Conservation (phyloP, 2,113 vertebrate species). For the Anseranas semipalmata region DNA sequence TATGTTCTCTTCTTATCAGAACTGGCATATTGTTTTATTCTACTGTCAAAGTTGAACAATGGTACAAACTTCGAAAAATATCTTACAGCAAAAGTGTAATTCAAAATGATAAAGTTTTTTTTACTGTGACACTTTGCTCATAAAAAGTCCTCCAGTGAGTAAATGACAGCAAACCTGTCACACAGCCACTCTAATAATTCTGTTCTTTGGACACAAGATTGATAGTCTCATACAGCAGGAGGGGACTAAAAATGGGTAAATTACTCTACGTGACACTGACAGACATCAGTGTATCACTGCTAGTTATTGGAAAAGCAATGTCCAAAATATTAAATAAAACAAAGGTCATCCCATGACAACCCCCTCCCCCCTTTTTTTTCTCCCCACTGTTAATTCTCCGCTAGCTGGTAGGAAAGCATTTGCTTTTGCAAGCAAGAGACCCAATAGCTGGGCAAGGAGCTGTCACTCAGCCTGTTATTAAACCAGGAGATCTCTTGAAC, state of each 20-base stretch:
- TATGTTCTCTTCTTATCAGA: not conserved
- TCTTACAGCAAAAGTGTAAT: not conserved
- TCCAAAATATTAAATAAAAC: not conserved
- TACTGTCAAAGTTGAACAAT: not conserved
- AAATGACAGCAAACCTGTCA: not conserved
- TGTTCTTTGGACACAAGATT: not conserved
- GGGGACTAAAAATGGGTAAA: not conserved
- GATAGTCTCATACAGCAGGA: not conserved
- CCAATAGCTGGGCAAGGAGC: not conserved
- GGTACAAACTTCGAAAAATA: not conserved
- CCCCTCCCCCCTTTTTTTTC: too few relatives aligned
- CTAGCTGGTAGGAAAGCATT: not conserved
- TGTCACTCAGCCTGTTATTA: not conserved
- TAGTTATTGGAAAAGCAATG: not conserved
- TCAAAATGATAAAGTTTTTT: not conserved
- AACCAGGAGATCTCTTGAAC: not conserved
- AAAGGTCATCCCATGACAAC: not conserved
- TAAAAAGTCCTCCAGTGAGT: not conserved
- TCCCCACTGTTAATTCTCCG: not conserved
- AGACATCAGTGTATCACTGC: not conserved
- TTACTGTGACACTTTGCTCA: not conserved
- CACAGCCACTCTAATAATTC: not conserved
- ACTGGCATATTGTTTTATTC: not conserved
- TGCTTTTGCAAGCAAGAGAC: not conserved
- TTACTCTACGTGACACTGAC: not conserved